Conservation (phyloP, 2,797 vertebrate genomes). For the Gymnodraco acuticeps region DNA sequence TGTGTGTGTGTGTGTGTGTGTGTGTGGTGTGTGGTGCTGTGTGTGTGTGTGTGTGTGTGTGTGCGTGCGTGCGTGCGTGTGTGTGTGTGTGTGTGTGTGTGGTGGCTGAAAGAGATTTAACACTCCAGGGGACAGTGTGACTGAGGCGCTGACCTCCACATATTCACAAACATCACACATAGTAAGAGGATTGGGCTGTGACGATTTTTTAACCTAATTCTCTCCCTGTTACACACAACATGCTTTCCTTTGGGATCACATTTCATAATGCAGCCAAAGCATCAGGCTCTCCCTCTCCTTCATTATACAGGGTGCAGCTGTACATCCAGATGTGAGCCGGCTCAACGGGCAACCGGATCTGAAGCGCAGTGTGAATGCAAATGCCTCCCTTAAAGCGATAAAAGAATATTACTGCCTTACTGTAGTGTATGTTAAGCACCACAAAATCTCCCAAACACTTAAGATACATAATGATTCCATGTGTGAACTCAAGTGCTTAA, state of each 20-base stretch:
- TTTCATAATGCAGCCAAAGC: background rate
- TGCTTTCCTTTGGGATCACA: conserved; percentile 1
- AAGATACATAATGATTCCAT: background rate
- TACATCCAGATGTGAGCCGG: conserved; percentile 30
- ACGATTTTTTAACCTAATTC: conserved; percentile 40
- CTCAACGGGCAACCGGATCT: background rate
- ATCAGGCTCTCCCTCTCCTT: no score
- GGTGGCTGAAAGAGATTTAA: conserved; percentile 27
- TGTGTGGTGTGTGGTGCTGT: background rate
- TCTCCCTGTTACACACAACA: conserved; percentile 10
- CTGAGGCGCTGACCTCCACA: conserved; percentile 21
- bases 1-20: background rate
- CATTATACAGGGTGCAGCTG: background rate
- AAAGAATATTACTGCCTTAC: background rate
- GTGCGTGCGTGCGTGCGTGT: background rate
- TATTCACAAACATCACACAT: conserved; percentile 14
- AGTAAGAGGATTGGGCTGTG: conserved; percentile 50
- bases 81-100: background rate
- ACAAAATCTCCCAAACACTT: background rate
- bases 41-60: background rate
- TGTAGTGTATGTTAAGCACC: background rate
- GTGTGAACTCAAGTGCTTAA: background rate
- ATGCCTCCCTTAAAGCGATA: background rate
- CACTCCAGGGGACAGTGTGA: conserved; percentile 25
- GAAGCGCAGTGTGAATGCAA: background rate